Evolutionary conservation across 64 coral and sea anemone genomes (phyloP).

Genomic region (Actinia equina): DNA sequence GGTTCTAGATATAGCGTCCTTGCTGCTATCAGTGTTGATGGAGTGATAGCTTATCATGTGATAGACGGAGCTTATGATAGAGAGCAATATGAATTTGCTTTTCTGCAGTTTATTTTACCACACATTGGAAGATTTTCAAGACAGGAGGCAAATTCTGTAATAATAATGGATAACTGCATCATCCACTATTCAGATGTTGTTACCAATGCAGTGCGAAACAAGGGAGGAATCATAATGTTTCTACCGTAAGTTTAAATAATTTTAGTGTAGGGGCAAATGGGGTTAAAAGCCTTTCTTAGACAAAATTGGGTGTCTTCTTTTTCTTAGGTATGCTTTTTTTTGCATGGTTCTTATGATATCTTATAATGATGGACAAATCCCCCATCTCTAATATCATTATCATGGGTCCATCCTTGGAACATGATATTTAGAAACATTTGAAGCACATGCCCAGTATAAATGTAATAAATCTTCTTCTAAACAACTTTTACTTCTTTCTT

Average conservation of each 20-base stretch:
- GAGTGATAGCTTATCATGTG: background rate
- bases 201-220: background rate
- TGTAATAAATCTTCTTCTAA: background rate
- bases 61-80: conserved; percentile 23
- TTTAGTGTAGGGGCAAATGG: background rate
- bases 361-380: too few relatives aligned
- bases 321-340: background rate
- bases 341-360: too few relatives aligned
- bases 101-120: background rate
- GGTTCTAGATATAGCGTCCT: conserved; percentile 27
- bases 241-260: conserved; percentile 27
- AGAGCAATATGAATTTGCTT: conserved; percentile 35
- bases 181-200: conserved; percentile 34
- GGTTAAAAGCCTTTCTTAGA: too few relatives aligned
- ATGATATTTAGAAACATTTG: background rate
- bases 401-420: background rate
- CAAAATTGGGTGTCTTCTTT: background rate
- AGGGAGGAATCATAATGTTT: conserved; percentile 45
- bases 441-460: background rate
- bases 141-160: conserved; percentile 25
- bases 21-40: background rate
- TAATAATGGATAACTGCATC: conserved; percentile 46
- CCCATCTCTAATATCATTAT: background rate
- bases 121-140: conserved; percentile 25
- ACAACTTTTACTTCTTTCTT: background rate